phyloP scores from a whole-genome alignment of 2,113 vertebrate genomes.

The Pygoscelis adeliae region DNA sequence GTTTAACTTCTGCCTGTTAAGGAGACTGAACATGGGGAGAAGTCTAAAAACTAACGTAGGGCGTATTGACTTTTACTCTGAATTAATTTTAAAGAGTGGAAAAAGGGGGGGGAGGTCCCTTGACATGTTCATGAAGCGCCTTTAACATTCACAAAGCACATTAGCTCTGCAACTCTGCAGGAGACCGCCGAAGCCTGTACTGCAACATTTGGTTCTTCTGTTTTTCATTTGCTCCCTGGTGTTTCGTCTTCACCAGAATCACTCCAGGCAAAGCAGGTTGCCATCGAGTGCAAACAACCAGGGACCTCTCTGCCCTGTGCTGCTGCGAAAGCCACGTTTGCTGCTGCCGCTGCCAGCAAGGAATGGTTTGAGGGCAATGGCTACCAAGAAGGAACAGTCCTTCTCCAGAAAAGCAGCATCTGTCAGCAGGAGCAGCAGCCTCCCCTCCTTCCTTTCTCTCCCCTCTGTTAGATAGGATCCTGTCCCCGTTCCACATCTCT shows the following conservation, averaged over 20 bases:
- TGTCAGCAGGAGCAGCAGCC: neutral
- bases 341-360: neutral
- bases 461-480: neutral
- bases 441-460: neutral
- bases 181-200: neutral
- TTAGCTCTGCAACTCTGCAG: neutral
- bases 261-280: neutral
- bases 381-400: neutral
- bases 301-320: neutral
- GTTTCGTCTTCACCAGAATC: neutral
- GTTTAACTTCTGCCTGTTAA: too few relatives aligned
- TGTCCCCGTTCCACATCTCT: neutral
- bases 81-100: neutral
- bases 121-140: neutral
- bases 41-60: neutral
- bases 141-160: rapidly evolving
- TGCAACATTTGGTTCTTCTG: too few relatives aligned
- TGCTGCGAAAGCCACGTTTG: rapidly evolving
- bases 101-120: neutral
- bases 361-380: neutral
- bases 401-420: neutral
- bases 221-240: neutral
- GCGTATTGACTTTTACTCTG: neutral
- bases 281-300: rapidly evolving
- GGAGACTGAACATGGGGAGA: neutral